Conservation (phyloP, 2,113 vertebrate genomes). For the Grallaria varia region DNA sequence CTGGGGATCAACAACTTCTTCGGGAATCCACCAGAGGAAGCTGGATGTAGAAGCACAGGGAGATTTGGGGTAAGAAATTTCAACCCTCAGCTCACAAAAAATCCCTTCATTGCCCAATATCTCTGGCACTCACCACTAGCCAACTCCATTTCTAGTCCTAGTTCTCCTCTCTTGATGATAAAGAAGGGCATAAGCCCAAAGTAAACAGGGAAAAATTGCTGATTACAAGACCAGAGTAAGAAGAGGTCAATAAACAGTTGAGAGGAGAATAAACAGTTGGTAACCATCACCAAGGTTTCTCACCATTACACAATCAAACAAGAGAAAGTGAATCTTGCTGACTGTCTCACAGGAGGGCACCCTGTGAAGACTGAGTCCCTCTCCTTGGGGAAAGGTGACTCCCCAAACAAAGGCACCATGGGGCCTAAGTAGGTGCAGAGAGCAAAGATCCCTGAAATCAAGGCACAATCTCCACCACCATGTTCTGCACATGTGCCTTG, state of each 20-base stretch:
- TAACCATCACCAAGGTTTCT: not conserved
- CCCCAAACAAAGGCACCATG: not conserved
- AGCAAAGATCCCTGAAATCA: not conserved
- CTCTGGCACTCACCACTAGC: not conserved
- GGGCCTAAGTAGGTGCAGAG: not conserved
- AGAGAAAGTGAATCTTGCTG: not conserved
- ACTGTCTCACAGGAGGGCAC: not conserved
- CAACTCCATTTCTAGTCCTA: not conserved
- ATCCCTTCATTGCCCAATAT: not conserved
- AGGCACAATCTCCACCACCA: not conserved
- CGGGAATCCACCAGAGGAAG: not conserved
- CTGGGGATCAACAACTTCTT: slow-evolving; percentile 54
- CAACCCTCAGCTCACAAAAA: not conserved
- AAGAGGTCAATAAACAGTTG: not conserved
- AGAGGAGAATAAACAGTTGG: not conserved
- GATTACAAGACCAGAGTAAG: not conserved
- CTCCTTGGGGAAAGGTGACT: not conserved
- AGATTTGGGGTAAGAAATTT: not conserved
- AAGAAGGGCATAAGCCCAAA: not conserved
- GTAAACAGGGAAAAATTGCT: not conserved
- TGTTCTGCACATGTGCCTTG: not conserved
- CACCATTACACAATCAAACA: not conserved
- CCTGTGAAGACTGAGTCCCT: not conserved
- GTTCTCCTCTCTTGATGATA: not conserved
- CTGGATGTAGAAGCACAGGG: slow-evolving; percentile 26